These are phyloP conservation scores for Acleris emargana DNA, from an alignment of 2,888 invertebrate genomes.

Conservation along the genomic window DNA sequence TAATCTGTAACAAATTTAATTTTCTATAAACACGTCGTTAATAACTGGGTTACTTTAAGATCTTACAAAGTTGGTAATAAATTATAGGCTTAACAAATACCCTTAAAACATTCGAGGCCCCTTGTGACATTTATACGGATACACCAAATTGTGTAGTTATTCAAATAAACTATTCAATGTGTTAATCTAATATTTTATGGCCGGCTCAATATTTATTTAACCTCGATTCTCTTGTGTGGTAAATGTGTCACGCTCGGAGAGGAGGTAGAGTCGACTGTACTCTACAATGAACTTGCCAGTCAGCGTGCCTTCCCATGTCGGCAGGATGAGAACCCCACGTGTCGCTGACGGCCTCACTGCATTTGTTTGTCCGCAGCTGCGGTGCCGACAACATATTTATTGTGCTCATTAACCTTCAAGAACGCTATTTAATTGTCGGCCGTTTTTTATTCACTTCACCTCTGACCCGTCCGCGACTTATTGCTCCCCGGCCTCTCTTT, in stretches of 20 bases:
- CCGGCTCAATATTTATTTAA: slow-evolving; percentile 56
- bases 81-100: slow-evolving; percentile 60
- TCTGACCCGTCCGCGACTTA: slow-evolving; percentile 81
- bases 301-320: slow-evolving; percentile 56
- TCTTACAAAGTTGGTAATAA: slow-evolving; percentile 47
- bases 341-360: slow-evolving; percentile 55
- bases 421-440: slow-evolving; percentile 84
- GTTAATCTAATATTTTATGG: slow-evolving; percentile 49
- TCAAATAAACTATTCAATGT: slow-evolving; percentile 49
- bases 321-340: slow-evolving; percentile 64
- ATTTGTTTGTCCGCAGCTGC: slow-evolving; percentile 82
- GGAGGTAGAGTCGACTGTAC: slow-evolving; percentile 56
- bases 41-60: slow-evolving; percentile 63
- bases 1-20: slow-evolving; percentile 61
- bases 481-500: slow-evolving; percentile 80
- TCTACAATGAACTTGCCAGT: slow-evolving; percentile 74
- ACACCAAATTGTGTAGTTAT: slow-evolving; percentile 42
- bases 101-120: slow-evolving; percentile 43
- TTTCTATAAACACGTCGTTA: slow-evolving; percentile 64
- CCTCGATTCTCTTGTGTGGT: slow-evolving; percentile 55
- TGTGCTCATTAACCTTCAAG: slow-evolving; percentile 84
- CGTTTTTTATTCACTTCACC: slow-evolving; percentile 84
- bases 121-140: slow-evolving; percentile 48
- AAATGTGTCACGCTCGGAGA: slow-evolving; percentile 63
- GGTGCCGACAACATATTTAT: slow-evolving; percentile 84